These are phyloP conservation scores for Drosophila tropicalis DNA, from an alignment of 1,140 invertebrate species.

Conservation along the genomic window DNA sequence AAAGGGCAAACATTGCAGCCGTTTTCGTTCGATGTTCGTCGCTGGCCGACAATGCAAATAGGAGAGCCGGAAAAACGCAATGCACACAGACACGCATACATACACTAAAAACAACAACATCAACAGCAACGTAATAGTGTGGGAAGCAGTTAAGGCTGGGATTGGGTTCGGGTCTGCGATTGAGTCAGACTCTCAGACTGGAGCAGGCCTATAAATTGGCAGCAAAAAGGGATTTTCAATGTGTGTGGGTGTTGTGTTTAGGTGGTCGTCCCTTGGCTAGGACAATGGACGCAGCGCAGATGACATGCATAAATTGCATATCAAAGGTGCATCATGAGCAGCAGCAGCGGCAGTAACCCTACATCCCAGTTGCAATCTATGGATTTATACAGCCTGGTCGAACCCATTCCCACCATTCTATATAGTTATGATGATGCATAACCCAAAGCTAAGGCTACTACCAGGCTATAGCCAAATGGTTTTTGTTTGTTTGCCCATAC, in stretches of 20 bases:
- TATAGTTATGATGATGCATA: conserved; percentile 80
- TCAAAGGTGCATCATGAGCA: conserved; percentile 75
- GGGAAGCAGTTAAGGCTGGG: conserved; percentile 15
- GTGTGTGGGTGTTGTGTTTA: conserved; percentile 61
- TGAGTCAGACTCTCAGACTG: background rate
- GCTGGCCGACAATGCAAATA: conserved; percentile 73
- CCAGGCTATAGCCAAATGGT: conserved; percentile 55
- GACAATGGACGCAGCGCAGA: conserved; percentile 71
- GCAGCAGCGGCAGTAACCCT: conserved; percentile 24
- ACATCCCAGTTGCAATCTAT: conserved; percentile 62
- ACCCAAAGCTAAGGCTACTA: conserved; percentile 64
- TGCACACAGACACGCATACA: conserved; percentile 40
- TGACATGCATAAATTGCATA: conserved; percentile 81
- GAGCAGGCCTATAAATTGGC: conserved; percentile 68
- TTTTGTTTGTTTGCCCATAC: conserved; percentile 64
- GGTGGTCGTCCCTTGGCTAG: conserved; percentile 20
- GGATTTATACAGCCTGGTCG: conserved; percentile 70
- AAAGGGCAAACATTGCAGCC: conserved; percentile 73
- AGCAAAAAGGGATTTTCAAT: conserved; percentile 63
- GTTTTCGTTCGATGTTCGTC: conserved; percentile 27
- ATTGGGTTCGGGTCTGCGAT: background rate
- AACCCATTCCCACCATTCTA: conserved; percentile 10
- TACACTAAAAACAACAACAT: conserved; percentile 35
- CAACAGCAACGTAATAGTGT: background rate
- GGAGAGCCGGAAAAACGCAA: conserved; percentile 70